Conservation (phyloP, 2,888 invertebrate genomes). For the Agrochola macilenta region DNA sequence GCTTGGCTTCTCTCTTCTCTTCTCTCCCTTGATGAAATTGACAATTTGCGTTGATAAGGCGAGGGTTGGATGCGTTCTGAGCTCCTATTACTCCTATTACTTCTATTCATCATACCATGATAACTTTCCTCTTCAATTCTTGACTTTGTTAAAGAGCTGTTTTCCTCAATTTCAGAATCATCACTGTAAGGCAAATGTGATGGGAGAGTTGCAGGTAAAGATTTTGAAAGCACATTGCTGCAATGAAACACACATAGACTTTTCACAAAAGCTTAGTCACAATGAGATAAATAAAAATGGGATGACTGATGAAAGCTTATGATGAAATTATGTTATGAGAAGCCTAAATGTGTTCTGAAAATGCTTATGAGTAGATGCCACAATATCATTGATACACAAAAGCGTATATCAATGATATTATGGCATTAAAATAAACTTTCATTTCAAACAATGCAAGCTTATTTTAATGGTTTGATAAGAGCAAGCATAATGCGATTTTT, state of each 20-base stretch:
- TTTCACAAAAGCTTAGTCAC: constrained; percentile 72
- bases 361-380: constrained; percentile 4
- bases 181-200: constrained; percentile 82
- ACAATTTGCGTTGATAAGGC: constrained; percentile 25
- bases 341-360: constrained; percentile 39
- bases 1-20: constrained; percentile 11
- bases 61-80: constrained; percentile 26
- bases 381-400: constrained; percentile 8
- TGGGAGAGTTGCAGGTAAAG: constrained; percentile 81
- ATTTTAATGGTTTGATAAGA: background rate
- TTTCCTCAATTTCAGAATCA: constrained; percentile 65
- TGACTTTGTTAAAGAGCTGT: constrained; percentile 52
- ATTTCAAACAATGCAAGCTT: background rate
- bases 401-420: background rate
- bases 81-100: constrained; percentile 37
- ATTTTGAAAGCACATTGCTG: constrained; percentile 83
- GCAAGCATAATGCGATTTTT: background rate
- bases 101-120: constrained; percentile 32
- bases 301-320: constrained; percentile 34
- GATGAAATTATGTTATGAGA: constrained; percentile 15
- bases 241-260: constrained; percentile 83
- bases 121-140: constrained; percentile 42
- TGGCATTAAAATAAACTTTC: no score
- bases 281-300: constrained; percentile 16
- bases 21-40: constrained; percentile 29